These are phyloP conservation scores for Oscheius sp. DNA, from an alignment of 2,888 invertebrate genomes.

Conservation along the genomic window DNA sequence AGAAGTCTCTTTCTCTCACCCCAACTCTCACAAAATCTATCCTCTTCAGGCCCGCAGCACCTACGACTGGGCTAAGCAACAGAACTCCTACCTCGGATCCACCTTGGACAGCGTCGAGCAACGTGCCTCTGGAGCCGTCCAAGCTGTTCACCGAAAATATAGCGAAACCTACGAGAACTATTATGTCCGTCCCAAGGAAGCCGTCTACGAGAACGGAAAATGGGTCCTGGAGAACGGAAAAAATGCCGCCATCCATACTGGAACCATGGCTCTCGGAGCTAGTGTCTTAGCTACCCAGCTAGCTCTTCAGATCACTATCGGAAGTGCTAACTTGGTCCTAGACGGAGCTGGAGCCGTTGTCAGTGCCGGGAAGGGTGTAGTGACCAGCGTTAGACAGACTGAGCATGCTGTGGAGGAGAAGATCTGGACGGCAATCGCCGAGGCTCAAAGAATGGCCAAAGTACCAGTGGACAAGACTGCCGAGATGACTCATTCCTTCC, in stretches of 20 bases:
- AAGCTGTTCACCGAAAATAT: constrained; percentile 36
- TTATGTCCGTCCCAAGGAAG: constrained; percentile 46
- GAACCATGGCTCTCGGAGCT: constrained; percentile 54
- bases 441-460: constrained; percentile 52
- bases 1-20: background rate
- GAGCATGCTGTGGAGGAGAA: constrained; percentile 48
- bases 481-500: constrained; percentile 48
- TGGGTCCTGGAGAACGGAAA: constrained; percentile 44
- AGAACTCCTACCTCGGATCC: constrained; percentile 9
- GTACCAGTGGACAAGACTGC: constrained; percentile 51
- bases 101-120: constrained; percentile 27
- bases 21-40: background rate
- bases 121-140: constrained; percentile 12
- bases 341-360: constrained; percentile 44
- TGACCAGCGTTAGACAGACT: constrained; percentile 39
- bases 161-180: constrained; percentile 46
- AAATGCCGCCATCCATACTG: constrained; percentile 46
- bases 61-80: constrained; percentile 35
- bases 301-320: constrained; percentile 48
- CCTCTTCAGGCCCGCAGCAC: background rate
- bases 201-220: constrained; percentile 44
- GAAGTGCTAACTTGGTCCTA: constrained; percentile 49
- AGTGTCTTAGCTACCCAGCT: constrained; percentile 56
- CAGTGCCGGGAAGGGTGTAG: constrained; percentile 43
- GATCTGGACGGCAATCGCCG: constrained; percentile 45